Conservation (phyloP, 35 echinoderm and acorn worm genomes). For the Heliocidaris tuberculata region DNA sequence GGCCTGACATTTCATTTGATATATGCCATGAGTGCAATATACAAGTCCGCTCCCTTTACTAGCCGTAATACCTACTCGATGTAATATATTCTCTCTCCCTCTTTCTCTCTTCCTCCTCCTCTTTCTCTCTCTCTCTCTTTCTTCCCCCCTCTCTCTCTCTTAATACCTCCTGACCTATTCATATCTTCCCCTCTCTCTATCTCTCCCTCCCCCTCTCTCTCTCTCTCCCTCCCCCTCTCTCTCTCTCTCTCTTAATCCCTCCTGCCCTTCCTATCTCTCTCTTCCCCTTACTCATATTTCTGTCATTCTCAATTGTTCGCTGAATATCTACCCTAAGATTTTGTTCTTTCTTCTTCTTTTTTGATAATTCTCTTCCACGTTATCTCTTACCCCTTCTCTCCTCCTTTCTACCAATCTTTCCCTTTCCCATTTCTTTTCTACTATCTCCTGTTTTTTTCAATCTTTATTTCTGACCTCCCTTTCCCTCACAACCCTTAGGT, state of each 20-base stretch:
- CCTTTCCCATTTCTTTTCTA: background rate
- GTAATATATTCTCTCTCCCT: background rate
- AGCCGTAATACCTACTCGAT: background rate
- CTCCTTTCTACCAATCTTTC: background rate
- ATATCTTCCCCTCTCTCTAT: background rate
- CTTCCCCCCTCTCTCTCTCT: background rate
- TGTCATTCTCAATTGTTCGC: background rate
- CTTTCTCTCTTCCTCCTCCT: background rate
- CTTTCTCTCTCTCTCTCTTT: background rate
- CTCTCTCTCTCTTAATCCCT: background rate
- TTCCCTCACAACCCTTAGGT: background rate
- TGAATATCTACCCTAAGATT: background rate
- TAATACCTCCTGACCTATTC: background rate
- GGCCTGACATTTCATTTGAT: slow-evolving; percentile 35
- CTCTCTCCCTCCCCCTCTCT: background rate
- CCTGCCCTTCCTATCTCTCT: background rate
- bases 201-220: background rate
- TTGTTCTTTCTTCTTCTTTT: too few relatives aligned
- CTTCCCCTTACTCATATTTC: background rate
- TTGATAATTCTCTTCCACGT: background rate
- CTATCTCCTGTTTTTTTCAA: background rate
- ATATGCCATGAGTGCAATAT: slow-evolving; percentile 35
- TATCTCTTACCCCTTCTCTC: background rate
- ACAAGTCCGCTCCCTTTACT: background rate
- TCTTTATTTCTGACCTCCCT: background rate